Evolutionary conservation across 2,888 invertebrate species (phyloP).

Genomic region (Colletes collaris): DNA sequence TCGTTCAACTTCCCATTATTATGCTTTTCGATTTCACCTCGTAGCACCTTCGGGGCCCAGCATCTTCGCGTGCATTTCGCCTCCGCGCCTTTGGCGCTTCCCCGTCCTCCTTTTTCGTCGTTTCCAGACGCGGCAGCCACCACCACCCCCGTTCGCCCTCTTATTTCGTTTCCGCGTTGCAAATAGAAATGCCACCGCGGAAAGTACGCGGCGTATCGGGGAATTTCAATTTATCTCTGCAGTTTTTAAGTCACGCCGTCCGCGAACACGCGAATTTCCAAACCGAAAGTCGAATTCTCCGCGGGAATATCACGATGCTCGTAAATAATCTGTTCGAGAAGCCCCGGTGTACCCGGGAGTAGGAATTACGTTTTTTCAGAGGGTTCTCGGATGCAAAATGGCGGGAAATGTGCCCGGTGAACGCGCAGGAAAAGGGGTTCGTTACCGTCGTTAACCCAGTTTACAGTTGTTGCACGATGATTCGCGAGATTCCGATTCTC

Average conservation of each 20-base stretch:
- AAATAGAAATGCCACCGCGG: conserved; percentile 14
- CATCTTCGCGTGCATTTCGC: conserved; percentile 7
- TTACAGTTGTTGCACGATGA: background rate
- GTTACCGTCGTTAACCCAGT: too few species aligned
- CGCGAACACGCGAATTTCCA: background rate
- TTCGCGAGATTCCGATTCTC: too few species aligned
- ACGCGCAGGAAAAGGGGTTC: too few species aligned
- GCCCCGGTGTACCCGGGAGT: too few species aligned
- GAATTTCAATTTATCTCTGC: conserved; percentile 47
- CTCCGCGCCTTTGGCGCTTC: conserved; percentile 3
- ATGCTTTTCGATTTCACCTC: conserved; percentile 49
- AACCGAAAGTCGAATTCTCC: conserved; percentile 2
- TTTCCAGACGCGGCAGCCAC: background rate
- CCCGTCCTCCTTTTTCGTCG: conserved; percentile 1
- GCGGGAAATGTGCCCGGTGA: too few species aligned
- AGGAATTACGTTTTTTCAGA: too few species aligned
- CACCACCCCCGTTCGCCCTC: too few species aligned
- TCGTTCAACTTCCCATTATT: conserved; percentile 42
- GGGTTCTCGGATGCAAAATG: too few species aligned
- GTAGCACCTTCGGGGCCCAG: conserved; percentile 4
- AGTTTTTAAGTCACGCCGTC: conserved; percentile 45
- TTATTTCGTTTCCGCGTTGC: conserved; percentile 10
- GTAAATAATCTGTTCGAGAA: too few species aligned
- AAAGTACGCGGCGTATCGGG: conserved; percentile 7
- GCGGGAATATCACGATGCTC: background rate